Evolutionary conservation across 2,888 invertebrate species (phyloP).

Genomic region (Reticulitermes lucifugus): DNA sequence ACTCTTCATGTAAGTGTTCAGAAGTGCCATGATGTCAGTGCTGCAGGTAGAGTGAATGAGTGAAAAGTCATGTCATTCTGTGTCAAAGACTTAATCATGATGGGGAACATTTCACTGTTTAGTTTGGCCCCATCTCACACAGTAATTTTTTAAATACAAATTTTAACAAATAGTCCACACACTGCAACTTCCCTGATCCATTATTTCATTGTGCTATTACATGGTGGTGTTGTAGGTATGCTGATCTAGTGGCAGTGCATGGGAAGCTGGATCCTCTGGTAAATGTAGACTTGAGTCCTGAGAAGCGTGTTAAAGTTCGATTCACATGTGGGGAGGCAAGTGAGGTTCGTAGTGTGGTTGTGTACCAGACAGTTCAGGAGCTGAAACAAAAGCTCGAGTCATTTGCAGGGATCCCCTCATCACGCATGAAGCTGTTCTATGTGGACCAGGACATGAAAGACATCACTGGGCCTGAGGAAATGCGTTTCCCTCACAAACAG

Average conservation of each 20-base stretch:
- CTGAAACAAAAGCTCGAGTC: slow-evolving; percentile 83
- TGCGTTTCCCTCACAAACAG: slow-evolving; percentile 89
- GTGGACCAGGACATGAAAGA: slow-evolving; percentile 77
- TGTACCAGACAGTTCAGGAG: slow-evolving; percentile 76
- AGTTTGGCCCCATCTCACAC: too few species aligned
- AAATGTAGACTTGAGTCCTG: slow-evolving; percentile 87
- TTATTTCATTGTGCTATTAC: too few species aligned
- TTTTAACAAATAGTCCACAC: too few species aligned
- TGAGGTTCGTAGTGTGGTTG: slow-evolving; percentile 74
- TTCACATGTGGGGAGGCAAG: slow-evolving; percentile 77
- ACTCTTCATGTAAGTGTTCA: too few species aligned
- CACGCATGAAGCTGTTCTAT: slow-evolving; percentile 90
- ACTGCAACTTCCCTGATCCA: too few species aligned
- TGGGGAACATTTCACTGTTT: too few species aligned
- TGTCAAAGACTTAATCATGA: too few species aligned
- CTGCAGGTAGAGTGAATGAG: too few species aligned
- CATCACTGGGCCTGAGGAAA: slow-evolving; percentile 82
- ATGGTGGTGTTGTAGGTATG: slow-evolving; percentile 71
- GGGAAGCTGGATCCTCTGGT: slow-evolving; percentile 92
- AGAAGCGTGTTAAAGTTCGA: slow-evolving; percentile 82
- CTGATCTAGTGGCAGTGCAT: slow-evolving; percentile 84
- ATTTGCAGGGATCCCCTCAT: slow-evolving; percentile 83
- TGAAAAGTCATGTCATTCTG: too few species aligned
- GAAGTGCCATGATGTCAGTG: too few species aligned
- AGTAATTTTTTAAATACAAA: too few species aligned